A percentile compares a stretch with the other conserved stretches of the same genome.
Conservation (phyloP, 2,888 invertebrate genomes). For the Sturmia bella region DNA sequence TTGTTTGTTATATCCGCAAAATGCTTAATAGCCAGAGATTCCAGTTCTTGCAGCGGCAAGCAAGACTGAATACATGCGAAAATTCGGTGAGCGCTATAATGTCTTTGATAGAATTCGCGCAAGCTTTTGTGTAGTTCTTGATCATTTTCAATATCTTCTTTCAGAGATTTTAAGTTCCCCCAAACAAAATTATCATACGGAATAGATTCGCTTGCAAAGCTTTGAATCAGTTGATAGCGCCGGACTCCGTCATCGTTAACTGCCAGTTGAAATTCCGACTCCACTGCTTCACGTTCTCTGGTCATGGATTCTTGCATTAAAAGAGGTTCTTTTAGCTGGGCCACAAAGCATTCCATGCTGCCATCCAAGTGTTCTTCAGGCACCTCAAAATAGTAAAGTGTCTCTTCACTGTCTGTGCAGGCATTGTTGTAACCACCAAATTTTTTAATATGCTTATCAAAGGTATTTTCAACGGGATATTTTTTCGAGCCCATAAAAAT, state of each 20-base stretch:
- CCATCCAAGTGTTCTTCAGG: constrained; percentile 89
- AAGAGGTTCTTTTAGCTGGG: constrained; percentile 93
- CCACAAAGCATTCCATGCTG: constrained; percentile 92
- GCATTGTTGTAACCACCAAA: constrained; percentile 94
- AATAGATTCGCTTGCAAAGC: constrained; percentile 86
- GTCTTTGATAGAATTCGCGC: constrained; percentile 88
- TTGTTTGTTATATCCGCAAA: constrained; percentile 89
- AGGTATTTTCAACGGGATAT: constrained; percentile 92
- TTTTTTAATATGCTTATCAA: constrained; percentile 90
- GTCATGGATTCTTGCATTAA: constrained; percentile 93
- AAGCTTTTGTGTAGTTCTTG: constrained; percentile 87
- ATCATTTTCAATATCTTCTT: constrained; percentile 84
- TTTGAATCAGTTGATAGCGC: constrained; percentile 89
- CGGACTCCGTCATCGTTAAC: constrained; percentile 88
- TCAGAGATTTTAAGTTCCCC: constrained; percentile 90
- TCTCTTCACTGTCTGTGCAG: constrained; percentile 92
- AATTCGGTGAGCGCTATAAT: constrained; percentile 95
- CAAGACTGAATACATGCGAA: constrained; percentile 90
- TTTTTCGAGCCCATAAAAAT: constrained; percentile 96
- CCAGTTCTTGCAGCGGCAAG: constrained; percentile 79
- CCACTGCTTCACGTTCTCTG: constrained; percentile 92
- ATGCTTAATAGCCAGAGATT: constrained; percentile 82
- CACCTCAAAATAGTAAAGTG: constrained; percentile 94
- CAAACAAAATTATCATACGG: constrained; percentile 90
- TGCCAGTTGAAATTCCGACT: constrained; percentile 93